Base-by-base conservation (phyloP, 1,140 invertebrate genomes). In the Condylostylus longicornis region DNA sequence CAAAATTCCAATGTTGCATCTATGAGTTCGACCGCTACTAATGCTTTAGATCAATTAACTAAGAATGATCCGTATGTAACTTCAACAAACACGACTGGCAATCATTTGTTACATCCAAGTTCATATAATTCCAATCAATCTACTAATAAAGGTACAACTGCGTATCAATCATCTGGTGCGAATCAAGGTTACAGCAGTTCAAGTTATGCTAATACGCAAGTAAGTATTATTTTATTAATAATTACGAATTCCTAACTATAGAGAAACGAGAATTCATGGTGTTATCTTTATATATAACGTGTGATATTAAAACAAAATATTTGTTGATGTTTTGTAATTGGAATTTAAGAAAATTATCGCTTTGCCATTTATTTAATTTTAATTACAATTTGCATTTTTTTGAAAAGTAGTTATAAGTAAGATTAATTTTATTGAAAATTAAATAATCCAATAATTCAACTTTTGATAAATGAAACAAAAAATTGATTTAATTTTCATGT, bases 11-110 rank as follows among this genome's bases (percentile, higher is more conserved):
- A 19, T 37, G 42, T 39, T 14, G 36, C 22, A 18, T 20, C 22
- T 6, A 34, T 34, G 12, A 35, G 12, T 30, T 18, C 27, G 3
- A 23, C 21, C 5, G 30, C 27, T 18, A 42, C 33, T 20, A 56
- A 48, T 38, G 43, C 54, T 3, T 36, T 61, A 18, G 58, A 61
- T 44, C 56, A 59, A 41, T 35, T 61, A 33, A 43, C 53, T 37
- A 61, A 59, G 35, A 54, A 35, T 34, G 58, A 61, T 49, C 57
- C 53, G 0, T 61, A 61, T 18, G 52, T 52, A 1, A 56, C 56
- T 35, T 37, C 46, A 13, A 41, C 41, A 15, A 44, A 42, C 18
- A 46, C 43, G 31, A 42, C 45, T 7, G 44, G 43, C n/a, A n/a
- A n/a, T n/a, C n/a, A n/a, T n/a, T n/a, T n/a, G n/a, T n/a, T n/a